These are phyloP conservation scores for Drosophila kurseongensis DNA, from an alignment of 1,140 invertebrate species.

Conservation along the genomic window DNA sequence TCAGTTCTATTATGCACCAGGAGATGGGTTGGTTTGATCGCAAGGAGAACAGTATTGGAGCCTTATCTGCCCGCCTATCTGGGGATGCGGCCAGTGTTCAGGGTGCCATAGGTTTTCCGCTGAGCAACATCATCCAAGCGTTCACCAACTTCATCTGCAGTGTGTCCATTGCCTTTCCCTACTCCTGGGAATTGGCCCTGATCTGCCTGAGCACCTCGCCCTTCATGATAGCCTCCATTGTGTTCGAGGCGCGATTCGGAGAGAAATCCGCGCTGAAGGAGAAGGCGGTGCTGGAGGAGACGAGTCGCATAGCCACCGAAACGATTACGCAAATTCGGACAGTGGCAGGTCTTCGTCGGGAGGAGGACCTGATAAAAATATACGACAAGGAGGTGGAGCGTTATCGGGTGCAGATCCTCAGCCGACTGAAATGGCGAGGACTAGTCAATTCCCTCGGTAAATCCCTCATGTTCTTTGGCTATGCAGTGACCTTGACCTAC, in stretches of 20 bases:
- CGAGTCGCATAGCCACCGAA: conserved; percentile 90
- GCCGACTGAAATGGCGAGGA: conserved; percentile 89
- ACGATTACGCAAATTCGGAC: conserved; percentile 91
- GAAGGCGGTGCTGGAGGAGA: conserved; percentile 88
- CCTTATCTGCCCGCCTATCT: conserved; percentile 91
- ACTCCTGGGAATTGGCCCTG: conserved; percentile 92
- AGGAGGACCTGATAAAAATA: conserved; percentile 85
- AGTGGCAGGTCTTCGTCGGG: conserved; percentile 87
- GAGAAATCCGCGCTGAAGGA: conserved; percentile 88
- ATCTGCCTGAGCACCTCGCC: conserved; percentile 92
- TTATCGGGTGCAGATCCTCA: conserved; percentile 86
- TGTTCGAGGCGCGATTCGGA: conserved; percentile 89
- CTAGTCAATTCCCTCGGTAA: conserved; percentile 93
- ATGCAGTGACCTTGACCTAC: conserved; percentile 92
- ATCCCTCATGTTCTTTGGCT: conserved; percentile 92
- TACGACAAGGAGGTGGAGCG: conserved; percentile 87
- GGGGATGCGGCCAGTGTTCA: conserved; percentile 92
- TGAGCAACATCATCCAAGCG: conserved; percentile 93
- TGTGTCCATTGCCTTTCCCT: conserved; percentile 90
- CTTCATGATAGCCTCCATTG: conserved; percentile 90
- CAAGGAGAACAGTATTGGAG: conserved; percentile 90
- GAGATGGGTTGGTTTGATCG: conserved; percentile 94
- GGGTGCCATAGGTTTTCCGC: conserved; percentile 92
- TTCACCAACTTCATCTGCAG: conserved; percentile 90
- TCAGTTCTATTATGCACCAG: conserved; percentile 88